Conservation (phyloP, 2,113 vertebrate genomes). For the Myiozetetes cayanensis region DNA sequence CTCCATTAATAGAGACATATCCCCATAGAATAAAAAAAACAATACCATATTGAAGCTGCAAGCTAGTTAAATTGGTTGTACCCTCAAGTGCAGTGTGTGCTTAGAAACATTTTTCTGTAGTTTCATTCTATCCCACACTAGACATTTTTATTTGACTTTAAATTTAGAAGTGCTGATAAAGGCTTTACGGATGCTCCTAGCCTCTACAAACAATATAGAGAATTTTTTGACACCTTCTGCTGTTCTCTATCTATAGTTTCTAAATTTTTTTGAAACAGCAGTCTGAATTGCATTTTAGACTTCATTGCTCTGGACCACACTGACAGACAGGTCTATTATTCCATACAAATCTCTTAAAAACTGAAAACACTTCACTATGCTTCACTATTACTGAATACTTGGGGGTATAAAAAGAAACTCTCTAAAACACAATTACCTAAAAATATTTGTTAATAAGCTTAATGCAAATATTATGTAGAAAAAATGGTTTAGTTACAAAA, state of each 20-base stretch:
- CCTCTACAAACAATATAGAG: background rate
- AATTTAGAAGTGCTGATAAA: conserved; percentile 16
- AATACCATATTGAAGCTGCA: conserved; percentile 46
- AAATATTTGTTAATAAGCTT: conserved; percentile 74
- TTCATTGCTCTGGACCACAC: conserved; percentile 5
- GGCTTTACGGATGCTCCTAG: background rate
- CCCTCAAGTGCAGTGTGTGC: conserved; percentile 47
- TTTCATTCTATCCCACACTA: background rate
- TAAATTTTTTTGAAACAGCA: background rate
- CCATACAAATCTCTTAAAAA: background rate
- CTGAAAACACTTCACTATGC: conserved; percentile 29
- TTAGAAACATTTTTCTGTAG: background rate
- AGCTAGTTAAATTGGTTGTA: conserved; percentile 45
- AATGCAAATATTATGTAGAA: conserved; percentile 69
- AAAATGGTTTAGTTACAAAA: conserved; percentile 74
- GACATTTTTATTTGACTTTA: background rate
- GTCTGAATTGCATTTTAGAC: background rate
- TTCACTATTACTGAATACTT: conserved; percentile 58
- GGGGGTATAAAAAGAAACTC: conserved; percentile 56
- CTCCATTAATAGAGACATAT: conserved; percentile 19
- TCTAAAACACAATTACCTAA: conserved; percentile 65
- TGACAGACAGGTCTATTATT: background rate
- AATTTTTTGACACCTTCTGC: background rate
- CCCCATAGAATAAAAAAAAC: conserved; percentile 15
- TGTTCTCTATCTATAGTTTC: background rate